Base-by-base conservation (phyloP, 2,888 invertebrate genomes). In the Plebejus anna region DNA sequence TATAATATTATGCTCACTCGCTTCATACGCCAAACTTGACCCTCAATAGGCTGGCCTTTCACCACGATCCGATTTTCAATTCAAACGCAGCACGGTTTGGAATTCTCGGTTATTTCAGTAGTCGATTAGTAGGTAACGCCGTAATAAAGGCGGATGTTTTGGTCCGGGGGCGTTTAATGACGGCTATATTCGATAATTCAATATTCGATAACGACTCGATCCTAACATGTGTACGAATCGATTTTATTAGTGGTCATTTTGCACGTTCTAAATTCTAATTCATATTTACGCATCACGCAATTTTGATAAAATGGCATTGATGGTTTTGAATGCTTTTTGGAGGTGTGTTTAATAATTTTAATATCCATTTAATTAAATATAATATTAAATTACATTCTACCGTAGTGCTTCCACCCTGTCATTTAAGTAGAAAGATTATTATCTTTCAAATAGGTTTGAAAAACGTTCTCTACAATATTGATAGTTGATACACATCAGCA, bases 111-210 rank as follows among this genome's bases (percentile, higher is more conserved):
- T 92, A 92, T 92, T 92, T 92, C 88, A 87, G 92, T 91, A 89
- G 89, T 90, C 92, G 92, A 91, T 92, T 92, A 92, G 91, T 89
- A 89, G 88, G 88, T 88, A 91, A 88, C 90, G 87, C 84, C 81
- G 90, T 83, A 86, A 89, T 93, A 92, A 92, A 90, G 89, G 87
- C 85, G 93, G 93, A 93, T 92, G 93, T 93, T 93, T 89, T 90
- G 92, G 90, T 92, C 91, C 89, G 91, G 89, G 88, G 87, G 87
- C 87, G 85, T 91, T 93, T 92, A 91, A 90, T 89, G 85, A 88
- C 85, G 83, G 82, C 87, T 87, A 89, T 91, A 91, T 90, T 91
- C 91, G 88, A 91, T 91, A 90, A 91, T 90, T 91, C 90, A 81
- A 78, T 79, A 79, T 80, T 77, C 80, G 77, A 70, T 77, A 78